Conservation (phyloP, 2,888 invertebrate genomes). For the Agonum fuliginosum region DNA sequence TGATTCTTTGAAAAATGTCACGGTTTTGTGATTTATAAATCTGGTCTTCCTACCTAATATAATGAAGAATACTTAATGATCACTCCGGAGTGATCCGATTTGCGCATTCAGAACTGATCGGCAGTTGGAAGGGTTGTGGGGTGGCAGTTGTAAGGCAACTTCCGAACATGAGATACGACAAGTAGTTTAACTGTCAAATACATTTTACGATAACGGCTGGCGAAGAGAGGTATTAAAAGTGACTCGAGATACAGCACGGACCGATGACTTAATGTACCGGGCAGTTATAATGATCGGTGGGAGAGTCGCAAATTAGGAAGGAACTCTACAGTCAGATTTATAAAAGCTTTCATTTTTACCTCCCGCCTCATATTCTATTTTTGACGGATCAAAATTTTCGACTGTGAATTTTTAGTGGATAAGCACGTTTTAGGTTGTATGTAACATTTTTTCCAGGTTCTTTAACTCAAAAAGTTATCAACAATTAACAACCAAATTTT, state of each 20-base stretch:
- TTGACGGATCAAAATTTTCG: too few species aligned
- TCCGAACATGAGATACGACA: constrained; percentile 44
- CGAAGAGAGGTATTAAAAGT: constrained; percentile 29
- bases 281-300: neutral
- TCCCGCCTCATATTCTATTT: too few species aligned
- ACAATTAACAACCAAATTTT: too few species aligned
- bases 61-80: constrained; percentile 14
- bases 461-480: too few species aligned
- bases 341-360: too few species aligned
- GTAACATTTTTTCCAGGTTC: too few species aligned
- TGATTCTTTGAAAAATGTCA: too few species aligned
- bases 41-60: constrained; percentile 2
- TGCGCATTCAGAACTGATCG: constrained; percentile 44
- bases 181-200: constrained; percentile 44
- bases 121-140: neutral
- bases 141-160: neutral
- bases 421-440: too few species aligned
- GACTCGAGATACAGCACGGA: constrained; percentile 21
- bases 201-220: constrained; percentile 41
- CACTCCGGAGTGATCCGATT: constrained; percentile 41
- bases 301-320: too few species aligned
- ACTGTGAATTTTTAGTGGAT: too few species aligned
- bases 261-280: constrained; percentile 28
- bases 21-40: too few species aligned
- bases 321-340: too few species aligned